phyloP scores from a whole-genome alignment of 2,113 vertebrate species.

The Morone chrysops region DNA sequence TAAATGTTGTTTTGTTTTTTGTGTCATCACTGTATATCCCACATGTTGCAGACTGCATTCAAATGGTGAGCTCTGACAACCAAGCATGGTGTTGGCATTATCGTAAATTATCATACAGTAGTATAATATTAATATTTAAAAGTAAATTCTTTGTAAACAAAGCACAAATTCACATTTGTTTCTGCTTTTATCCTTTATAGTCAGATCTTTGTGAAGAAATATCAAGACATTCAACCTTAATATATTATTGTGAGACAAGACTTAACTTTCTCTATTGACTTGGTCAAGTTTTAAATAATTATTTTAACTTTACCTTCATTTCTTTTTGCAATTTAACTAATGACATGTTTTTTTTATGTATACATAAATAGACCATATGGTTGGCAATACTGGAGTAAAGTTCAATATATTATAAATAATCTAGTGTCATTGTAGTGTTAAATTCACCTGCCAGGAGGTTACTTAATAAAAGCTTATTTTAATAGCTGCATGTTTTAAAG shows the following conservation, averaged over 20 bases:
- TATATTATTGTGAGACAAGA: background rate
- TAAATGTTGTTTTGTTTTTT: constrained; percentile 23
- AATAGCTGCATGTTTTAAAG: background rate
- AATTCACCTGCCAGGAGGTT: too few species aligned
- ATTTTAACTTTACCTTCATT: background rate
- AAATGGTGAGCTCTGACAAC: background rate
- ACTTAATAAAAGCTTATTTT: background rate
- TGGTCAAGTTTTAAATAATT: background rate
- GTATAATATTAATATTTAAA: too few species aligned
- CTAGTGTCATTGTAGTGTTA: background rate
- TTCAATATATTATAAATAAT: background rate
- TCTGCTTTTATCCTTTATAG: background rate
- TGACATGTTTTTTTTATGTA: background rate
- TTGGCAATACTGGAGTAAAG: background rate
- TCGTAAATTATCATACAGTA: background rate
- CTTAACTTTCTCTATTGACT: background rate
- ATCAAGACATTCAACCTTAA: background rate
- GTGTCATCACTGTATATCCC: background rate
- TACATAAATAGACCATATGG: background rate
- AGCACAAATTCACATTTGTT: background rate
- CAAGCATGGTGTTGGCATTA: background rate
- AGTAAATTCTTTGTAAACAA: background rate
- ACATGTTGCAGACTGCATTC: background rate
- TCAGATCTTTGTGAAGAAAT: background rate
- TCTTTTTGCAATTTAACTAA: background rate